Percentiles rank a stretch among this genome's conserved stretches.
These are phyloP conservation scores for Leptura quadrifasciata DNA, from an alignment of 2,888 invertebrate genomes.

Conservation along the genomic window DNA sequence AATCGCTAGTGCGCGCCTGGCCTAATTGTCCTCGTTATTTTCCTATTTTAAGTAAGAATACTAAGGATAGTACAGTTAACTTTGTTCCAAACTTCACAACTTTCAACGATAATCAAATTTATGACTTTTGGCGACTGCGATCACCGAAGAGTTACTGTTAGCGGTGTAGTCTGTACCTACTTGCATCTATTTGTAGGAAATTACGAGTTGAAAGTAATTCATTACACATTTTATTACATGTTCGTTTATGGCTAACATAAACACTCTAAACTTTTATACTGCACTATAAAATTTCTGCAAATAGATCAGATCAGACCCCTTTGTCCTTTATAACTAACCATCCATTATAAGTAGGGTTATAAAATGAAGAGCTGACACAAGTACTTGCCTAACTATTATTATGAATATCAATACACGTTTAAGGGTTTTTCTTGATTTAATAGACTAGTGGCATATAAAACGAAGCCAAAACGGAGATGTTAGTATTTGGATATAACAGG, in stretches of 20 bases:
- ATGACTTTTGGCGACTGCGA: background rate
- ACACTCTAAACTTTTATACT: slow-evolving; percentile 29
- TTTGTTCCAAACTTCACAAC: background rate
- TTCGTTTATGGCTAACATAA: slow-evolving; percentile 33
- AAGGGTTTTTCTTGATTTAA: too few relatives aligned
- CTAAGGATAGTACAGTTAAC: too few relatives aligned
- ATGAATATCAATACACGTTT: too few relatives aligned
- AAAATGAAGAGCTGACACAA: background rate
- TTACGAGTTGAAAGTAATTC: slow-evolving; percentile 16
- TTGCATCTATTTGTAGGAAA: slow-evolving; percentile 29
- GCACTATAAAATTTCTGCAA: slow-evolving; percentile 24
- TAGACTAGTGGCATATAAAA: too few relatives aligned
- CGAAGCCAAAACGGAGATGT: too few relatives aligned
- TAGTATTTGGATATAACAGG: too few relatives aligned
- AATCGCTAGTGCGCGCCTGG: too few relatives aligned
- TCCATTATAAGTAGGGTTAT: too few relatives aligned
- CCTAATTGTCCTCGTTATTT: too few relatives aligned
- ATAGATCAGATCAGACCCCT: slow-evolving; percentile 18
- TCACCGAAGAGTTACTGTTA: background rate
- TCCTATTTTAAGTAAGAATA: too few relatives aligned
- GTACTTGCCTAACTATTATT: too few relatives aligned
- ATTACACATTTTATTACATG: slow-evolving; percentile 23
- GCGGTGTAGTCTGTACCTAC: background rate
- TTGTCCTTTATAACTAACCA: slow-evolving; percentile 10
- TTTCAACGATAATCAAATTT: background rate